Evolutionary conservation across 2,797 vertebrate species (phyloP).

Genomic region (Cygnus olor): DNA sequence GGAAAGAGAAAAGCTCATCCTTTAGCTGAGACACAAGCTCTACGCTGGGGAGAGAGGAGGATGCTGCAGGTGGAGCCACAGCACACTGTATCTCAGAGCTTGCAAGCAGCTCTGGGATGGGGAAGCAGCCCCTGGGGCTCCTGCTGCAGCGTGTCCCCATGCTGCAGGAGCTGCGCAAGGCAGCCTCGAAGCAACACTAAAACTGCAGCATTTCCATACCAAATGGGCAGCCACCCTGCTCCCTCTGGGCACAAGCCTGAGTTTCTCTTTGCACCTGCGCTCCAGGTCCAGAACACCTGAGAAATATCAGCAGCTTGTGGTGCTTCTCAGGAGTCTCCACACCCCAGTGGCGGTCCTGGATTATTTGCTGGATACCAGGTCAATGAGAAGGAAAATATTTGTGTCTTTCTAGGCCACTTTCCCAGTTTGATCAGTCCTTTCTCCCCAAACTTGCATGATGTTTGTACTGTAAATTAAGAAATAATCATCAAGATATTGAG

Average conservation of each 20-base stretch:
- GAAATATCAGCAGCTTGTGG: not conserved
- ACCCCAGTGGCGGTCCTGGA: not conserved
- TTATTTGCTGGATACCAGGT: not conserved
- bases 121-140: not conserved
- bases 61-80: not conserved
- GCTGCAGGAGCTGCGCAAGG: rapidly evolving
- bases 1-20: not conserved
- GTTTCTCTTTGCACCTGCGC: no score
- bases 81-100: not conserved
- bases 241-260: rapidly evolving
- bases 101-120: not conserved
- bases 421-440: not conserved
- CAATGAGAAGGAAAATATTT: not conserved
- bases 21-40: rapidly evolving
- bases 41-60: not conserved
- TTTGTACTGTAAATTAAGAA: slow-evolving; percentile 17
- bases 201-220: not conserved
- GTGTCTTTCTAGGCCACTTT: not conserved
- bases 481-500: not conserved
- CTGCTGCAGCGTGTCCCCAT: no score
- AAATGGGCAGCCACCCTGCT: rapidly evolving
- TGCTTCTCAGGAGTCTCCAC: not conserved
- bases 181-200: no score
- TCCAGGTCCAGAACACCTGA: not conserved
- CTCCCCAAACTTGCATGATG: not conserved